These are phyloP conservation scores for Myotis vivesi DNA, from an alignment of 2,797 vertebrate species.

Conservation along the genomic window DNA sequence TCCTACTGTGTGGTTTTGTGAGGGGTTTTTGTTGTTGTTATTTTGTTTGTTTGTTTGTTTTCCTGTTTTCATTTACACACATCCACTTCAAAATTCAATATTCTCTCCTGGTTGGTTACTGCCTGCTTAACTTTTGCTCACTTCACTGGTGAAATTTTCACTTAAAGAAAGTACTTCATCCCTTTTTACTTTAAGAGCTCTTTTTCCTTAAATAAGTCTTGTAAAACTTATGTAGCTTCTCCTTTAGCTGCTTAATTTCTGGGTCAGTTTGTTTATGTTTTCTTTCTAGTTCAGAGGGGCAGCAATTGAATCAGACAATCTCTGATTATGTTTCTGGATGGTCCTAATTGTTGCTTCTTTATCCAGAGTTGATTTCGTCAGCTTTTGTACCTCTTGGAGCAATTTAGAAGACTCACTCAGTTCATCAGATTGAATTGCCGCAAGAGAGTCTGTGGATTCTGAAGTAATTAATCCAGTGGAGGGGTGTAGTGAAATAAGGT, in stretches of 20 bases:
- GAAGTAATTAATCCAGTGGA: not conserved
- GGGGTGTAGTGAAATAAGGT: constrained; percentile 74
- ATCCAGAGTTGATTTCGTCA: constrained; percentile 84
- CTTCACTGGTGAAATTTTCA: constrained; percentile 89
- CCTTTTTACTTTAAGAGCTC: constrained; percentile 91
- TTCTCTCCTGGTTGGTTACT: constrained; percentile 92
- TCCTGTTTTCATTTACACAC: constrained; percentile 89
- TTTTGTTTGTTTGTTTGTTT: constrained; percentile 84
- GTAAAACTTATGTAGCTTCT: constrained; percentile 84
- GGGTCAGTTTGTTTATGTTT: constrained; percentile 81
- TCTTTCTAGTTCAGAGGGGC: constrained; percentile 84
- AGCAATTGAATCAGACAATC: constrained; percentile 88
- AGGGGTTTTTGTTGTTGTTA: too few relatives aligned
- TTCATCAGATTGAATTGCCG: not conserved
- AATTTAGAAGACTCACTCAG: constrained; percentile 68
- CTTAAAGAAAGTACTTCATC: constrained; percentile 89
- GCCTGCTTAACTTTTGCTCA: constrained; percentile 94
- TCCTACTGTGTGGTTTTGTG: constrained; percentile 68
- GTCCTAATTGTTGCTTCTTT: constrained; percentile 87
- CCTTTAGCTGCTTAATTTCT: constrained; percentile 82
- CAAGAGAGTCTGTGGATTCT: not conserved
- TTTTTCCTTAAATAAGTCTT: constrained; percentile 91
- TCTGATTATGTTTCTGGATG: constrained; percentile 91
- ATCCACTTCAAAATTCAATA: constrained; percentile 90
- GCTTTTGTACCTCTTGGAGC: constrained; percentile 79